Base-by-base conservation (phyloP, 2,113 vertebrate species). In the Odocoileus hemionus region DNA sequence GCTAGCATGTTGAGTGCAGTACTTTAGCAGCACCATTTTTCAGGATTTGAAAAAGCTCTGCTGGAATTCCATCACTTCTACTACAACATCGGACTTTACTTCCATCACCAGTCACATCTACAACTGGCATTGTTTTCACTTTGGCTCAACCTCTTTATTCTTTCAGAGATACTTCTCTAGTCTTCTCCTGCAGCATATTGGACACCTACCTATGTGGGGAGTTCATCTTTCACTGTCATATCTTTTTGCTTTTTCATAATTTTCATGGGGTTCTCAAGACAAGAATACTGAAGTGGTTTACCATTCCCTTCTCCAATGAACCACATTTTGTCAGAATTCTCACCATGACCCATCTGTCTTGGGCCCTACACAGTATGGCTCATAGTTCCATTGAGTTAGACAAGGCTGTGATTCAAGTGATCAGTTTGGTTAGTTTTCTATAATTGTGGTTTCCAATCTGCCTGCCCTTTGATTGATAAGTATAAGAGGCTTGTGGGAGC, bases 61-160 rank as follows among this genome's bases (percentile, higher is more conserved):
- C 17, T 21, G n/a, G n/a, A 70, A 70, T 70, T 70, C n/a, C 17
- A 36, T 70, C 64, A 70, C 17, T 36, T 36, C n/a, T n/a, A 70
- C 1, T 21, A 19, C 17, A 36, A 36, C 30, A 64, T 33, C 3
- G 1, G 61, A 64, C 17, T 70, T 36, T 70, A 21, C 17, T 70
- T 36, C 17, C 64, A 70, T 70, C n/a, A 70, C 19, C 4, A 36
- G 17, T 70, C 17, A 70, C 19, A 36, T 70, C 64, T 36, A 36
- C 64, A 70, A 6, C n/a, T 36, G n/a, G 19, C n/a, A 23, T 11
- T 70, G 19, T 36, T 70, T 36, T 70, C 0, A 0, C 16, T 70
- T 36, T 70, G 64, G 17, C 19, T 70, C n/a, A 70, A n/a, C 64
- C n/a, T 21, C n/a, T 70, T 70, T n/a, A 70, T 21, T 70, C n/a